These are phyloP conservation scores for Mimachlamys varia DNA, from an alignment of 2,888 invertebrate genomes.

Conservation along the genomic window DNA sequence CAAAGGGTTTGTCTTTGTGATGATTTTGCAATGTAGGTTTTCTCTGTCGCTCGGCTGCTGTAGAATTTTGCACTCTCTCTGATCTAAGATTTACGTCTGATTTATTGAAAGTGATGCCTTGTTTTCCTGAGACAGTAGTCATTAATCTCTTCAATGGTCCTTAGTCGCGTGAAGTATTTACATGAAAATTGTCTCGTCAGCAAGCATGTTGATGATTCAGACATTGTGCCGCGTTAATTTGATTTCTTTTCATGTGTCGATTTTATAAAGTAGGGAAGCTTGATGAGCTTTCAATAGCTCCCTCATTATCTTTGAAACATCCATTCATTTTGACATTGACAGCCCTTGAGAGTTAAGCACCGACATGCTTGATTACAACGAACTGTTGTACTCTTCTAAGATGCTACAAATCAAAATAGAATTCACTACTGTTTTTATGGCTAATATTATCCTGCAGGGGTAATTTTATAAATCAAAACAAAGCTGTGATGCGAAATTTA, in stretches of 20 bases:
- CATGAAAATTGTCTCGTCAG: slow-evolving; percentile 4
- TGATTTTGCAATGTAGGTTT: no score
- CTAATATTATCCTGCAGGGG: background rate
- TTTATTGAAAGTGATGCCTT: background rate
- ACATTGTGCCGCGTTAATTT: background rate
- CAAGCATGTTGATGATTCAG: background rate
- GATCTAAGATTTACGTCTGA: background rate
- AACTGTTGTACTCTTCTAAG: background rate
- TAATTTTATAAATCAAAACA: background rate
- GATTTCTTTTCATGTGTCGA: slow-evolving; percentile 6
- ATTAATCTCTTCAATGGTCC: background rate
- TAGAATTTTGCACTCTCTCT: no score
- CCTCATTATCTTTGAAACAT: background rate
- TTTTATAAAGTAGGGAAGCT: background rate
- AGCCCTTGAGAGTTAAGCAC: background rate
- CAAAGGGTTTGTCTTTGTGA: no score
- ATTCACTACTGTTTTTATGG: background rate
- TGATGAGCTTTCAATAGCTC: background rate
- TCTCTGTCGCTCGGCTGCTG: no score
- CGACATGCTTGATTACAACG: slow-evolving; percentile 10
- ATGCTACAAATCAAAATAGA: background rate
- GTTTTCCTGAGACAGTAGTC: background rate
- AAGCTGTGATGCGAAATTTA: background rate
- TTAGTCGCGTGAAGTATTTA: background rate
- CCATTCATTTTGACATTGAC: slow-evolving; percentile 2